Evolutionary conservation across 2,113 vertebrate species (phyloP).

Genomic region (Myotis brandtii): DNA sequence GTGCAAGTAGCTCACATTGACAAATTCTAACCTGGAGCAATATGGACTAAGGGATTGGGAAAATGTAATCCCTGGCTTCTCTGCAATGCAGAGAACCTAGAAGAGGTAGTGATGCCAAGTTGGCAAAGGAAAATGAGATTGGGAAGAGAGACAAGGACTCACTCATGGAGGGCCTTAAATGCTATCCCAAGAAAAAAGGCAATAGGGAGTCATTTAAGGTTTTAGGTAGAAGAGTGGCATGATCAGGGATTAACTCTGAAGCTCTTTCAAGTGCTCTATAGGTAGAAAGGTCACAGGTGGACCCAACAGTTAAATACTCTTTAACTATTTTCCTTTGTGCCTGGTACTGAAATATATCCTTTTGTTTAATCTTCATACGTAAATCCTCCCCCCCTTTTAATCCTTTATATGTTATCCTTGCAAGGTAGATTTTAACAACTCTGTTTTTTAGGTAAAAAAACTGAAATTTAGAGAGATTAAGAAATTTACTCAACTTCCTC

Average conservation of each 20-base stretch:
- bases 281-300: neutral
- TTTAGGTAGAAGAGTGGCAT: neutral
- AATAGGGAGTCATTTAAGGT: neutral
- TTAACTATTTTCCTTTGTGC: neutral
- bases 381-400: neutral
- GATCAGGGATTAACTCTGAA: neutral
- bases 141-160: neutral
- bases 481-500: neutral
- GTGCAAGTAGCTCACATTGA: neutral
- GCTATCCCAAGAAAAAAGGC: neutral
- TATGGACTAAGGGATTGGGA: neutral
- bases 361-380: neutral
- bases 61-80: neutral
- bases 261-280: neutral
- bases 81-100: neutral
- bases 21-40: neutral
- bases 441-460: conserved; percentile 46
- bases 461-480: neutral
- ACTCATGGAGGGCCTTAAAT: neutral
- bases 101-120: neutral
- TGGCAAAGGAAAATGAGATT: neutral
- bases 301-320: neutral
- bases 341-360: neutral
- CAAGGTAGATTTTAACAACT: neutral
- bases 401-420: neutral